A percentile compares a stretch with the other conserved stretches of the same genome.
These are phyloP conservation scores for Marronus borbonicus DNA, from an alignment of 2,888 invertebrate species.

Conservation along the genomic window DNA sequence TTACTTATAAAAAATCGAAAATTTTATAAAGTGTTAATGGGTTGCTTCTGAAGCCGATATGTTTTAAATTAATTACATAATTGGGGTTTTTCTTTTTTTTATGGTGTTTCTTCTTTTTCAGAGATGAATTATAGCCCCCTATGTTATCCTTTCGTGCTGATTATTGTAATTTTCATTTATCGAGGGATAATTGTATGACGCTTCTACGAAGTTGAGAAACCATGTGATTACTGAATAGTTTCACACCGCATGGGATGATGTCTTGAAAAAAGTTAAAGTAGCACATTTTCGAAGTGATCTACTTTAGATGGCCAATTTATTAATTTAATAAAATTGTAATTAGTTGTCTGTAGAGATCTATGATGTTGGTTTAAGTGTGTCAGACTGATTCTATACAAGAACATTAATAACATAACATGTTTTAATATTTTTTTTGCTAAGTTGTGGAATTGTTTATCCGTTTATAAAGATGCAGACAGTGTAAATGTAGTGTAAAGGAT, in stretches of 20 bases:
- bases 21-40: conserved; percentile 22
- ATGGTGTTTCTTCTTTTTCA: neutral
- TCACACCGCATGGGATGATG: neutral
- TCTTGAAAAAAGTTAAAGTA: conserved; percentile 2
- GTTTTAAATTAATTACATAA: conserved; percentile 12
- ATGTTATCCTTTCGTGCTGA: neutral
- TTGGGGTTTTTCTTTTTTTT: neutral
- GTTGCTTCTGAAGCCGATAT: neutral
- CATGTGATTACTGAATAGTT: neutral
- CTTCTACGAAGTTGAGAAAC: no score
- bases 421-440: neutral
- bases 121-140: neutral
- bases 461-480: no score
- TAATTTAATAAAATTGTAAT: neutral
- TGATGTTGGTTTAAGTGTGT: neutral
- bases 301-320: conserved; percentile 2
- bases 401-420: neutral
- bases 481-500: no score
- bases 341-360: neutral
- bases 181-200: conserved; percentile 16
- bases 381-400: neutral
- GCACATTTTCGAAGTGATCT: conserved; percentile 15
- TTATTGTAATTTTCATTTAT: conserved; percentile 20
- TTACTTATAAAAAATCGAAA: conserved; percentile 13
- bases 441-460: neutral